phyloP scores from a whole-genome alignment of 2,888 invertebrate genomes.

The Drosophila siamana region DNA sequence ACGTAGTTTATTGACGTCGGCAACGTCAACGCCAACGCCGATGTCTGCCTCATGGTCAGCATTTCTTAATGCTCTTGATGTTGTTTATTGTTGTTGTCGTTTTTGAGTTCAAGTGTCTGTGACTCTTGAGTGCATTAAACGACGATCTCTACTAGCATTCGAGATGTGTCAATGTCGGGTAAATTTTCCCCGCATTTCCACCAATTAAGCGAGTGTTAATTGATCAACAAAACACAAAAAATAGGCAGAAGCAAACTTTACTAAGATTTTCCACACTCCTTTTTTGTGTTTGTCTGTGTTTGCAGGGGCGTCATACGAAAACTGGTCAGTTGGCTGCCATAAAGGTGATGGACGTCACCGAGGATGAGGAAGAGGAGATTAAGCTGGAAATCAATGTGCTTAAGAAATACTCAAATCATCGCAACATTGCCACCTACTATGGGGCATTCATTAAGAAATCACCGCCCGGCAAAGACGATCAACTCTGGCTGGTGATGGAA shows the following conservation, averaged over 20 bases:
- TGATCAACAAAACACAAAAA: conserved; percentile 50
- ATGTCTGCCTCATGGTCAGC: conserved; percentile 40
- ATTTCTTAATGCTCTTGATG: conserved; percentile 16
- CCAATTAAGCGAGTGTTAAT: conserved; percentile 20
- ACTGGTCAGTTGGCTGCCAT: conserved; percentile 99
- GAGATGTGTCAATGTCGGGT: conserved; percentile 32
- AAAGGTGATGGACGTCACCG: conserved; percentile 99
- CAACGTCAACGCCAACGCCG: conserved; percentile 12
- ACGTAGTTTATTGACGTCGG: conserved; percentile 66
- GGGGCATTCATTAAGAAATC: conserved; percentile 99
- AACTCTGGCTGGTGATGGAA: conserved; percentile 99
- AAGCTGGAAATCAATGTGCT: conserved; percentile 99
- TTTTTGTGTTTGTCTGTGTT: conserved; percentile 31
- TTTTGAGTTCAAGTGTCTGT: conserved; percentile 46
- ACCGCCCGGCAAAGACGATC: conserved; percentile 99
- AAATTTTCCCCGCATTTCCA: neutral
- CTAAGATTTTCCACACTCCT: neutral
- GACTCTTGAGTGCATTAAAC: conserved; percentile 48
- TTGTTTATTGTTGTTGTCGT: conserved; percentile 15
- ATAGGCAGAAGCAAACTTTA: neutral
- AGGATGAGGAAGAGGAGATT: conserved; percentile 99
- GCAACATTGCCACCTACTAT: conserved; percentile 99
- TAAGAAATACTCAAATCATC: conserved; percentile 99
- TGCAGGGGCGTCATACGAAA: conserved; percentile 98
- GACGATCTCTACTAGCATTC: conserved; percentile 3